Conservation (phyloP, 2,797 vertebrate species). For the Amniataba percoides region DNA sequence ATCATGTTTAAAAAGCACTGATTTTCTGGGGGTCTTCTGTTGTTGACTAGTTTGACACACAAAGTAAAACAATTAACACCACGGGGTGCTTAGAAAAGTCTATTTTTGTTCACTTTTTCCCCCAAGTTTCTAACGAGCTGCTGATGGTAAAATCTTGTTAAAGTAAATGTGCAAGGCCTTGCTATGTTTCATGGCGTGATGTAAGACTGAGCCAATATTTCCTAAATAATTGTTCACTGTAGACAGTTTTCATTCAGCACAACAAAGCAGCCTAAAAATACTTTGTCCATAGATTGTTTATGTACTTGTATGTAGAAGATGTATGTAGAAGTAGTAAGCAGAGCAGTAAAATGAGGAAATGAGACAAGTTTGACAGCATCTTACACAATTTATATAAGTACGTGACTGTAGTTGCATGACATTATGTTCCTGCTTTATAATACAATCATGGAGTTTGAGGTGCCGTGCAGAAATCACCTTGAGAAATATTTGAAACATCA, state of each 20-base stretch:
- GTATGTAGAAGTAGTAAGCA: neutral
- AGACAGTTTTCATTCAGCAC: conserved; percentile 48
- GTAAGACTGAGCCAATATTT: conserved; percentile 76
- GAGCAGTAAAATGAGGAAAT: conserved; percentile 8
- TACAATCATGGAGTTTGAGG: neutral
- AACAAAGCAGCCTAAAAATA: conserved; percentile 40
- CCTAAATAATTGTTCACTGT: conserved; percentile 46
- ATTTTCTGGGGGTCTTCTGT: conserved; percentile 64
- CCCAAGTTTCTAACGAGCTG: conserved; percentile 52
- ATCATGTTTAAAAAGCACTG: conserved; percentile 68
- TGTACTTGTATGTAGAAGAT: neutral
- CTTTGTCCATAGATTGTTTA: conserved; percentile 22
- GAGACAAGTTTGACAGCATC: conserved; percentile 5
- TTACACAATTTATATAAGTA: neutral
- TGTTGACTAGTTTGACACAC: conserved; percentile 72
- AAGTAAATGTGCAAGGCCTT: conserved; percentile 54
- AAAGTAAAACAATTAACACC: conserved; percentile 79
- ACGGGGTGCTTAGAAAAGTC: conserved; percentile 59
- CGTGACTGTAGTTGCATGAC: neutral
- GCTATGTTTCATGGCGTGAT: conserved; percentile 70
- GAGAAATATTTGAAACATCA: neutral
- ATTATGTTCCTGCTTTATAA: neutral
- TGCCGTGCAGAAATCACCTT: neutral
- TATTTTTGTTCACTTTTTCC: conserved; percentile 51
- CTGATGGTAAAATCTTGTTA: conserved; percentile 69